phyloP scores from a whole-genome alignment of 92 coral and sea anemone species.

The Bergia puertoricense region DNA sequence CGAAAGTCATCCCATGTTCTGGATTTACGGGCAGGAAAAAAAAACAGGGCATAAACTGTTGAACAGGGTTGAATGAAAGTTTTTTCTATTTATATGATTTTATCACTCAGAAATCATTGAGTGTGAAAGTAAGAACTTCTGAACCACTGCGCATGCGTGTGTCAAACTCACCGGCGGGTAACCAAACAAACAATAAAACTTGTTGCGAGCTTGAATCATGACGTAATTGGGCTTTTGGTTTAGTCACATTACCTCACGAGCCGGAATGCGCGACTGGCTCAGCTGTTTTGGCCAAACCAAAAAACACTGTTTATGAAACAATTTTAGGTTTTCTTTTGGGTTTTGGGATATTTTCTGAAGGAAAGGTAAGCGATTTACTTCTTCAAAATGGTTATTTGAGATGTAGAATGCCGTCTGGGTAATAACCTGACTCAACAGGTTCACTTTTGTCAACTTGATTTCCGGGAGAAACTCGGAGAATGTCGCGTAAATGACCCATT shows the following conservation, averaged over 20 bases:
- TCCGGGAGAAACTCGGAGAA: slow-evolving; percentile 3
- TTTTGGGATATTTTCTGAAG: slow-evolving; percentile 15
- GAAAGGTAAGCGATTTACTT: slow-evolving; percentile 32
- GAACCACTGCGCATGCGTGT: slow-evolving; percentile 16
- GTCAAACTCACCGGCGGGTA: slow-evolving; percentile 55
- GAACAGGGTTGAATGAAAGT: not conserved
- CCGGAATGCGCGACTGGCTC: slow-evolving; percentile 41
- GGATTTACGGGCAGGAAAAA: not conserved
- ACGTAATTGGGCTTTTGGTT: slow-evolving; percentile 76
- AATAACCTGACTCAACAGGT: slow-evolving; percentile 13
- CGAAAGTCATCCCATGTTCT: not conserved
- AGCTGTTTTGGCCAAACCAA: slow-evolving; percentile 13
- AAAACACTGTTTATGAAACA: slow-evolving; percentile 15
- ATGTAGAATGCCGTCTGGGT: not conserved
- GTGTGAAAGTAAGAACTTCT: slow-evolving; percentile 23
- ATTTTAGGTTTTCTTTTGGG: slow-evolving; percentile 30
- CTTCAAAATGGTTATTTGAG: not conserved
- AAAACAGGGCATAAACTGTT: not conserved
- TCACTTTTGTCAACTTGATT: slow-evolving; percentile 19
- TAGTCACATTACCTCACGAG: slow-evolving; percentile 82
- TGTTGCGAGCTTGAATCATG: slow-evolving; percentile 70
- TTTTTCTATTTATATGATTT: slow-evolving; percentile 38
- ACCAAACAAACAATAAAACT: slow-evolving; percentile 39
- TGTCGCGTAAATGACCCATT: slow-evolving; percentile 31
- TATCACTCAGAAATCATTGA: slow-evolving; percentile 61